Evolutionary conservation across 2,888 invertebrate genomes (phyloP), one percentile per base, ranked within the genome.

Genomic region (Venusia cambrica): DNA sequence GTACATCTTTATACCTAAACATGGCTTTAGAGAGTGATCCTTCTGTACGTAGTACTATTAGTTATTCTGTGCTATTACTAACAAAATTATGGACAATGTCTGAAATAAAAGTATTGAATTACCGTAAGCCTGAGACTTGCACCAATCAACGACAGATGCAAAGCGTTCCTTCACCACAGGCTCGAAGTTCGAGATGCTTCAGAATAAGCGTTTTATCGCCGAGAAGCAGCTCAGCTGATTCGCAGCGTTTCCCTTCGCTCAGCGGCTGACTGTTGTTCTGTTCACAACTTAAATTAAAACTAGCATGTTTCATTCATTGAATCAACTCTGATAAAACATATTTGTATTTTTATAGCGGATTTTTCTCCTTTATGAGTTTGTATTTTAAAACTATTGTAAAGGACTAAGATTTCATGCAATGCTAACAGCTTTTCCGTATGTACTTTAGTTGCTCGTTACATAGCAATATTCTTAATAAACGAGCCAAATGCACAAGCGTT

Each of bases 181-280:
- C 40, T 60, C 47, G 43, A 61, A 72, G 64, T 73, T 68, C 54
- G 49, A 62, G 67, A 60, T 59, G 60, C 60, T 59, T 61, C 63
- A 62, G 62, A 74, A 73, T 84, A 81, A 84, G 84, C 81, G 75
- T 76, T 84, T 83, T 84, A 85, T 85, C 84, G 74, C 57, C 53
- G 51, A 60, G 57, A 56, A 49, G 58, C 84, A 85, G 76, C 62
- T 62, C 57, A 56, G 62, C 56, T 42, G 50, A 45, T 41, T 42
- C 30, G 26, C 30, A 27, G 20, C 33, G 36, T 38, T 38, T 32
- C 45, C 32, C 45, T 36, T 45, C 33, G 33, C 44, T 40, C 45
- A 38, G 20, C n/a, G n/a, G n/a, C n/a, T n/a, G n/a, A n/a, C n/a
- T 35, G 39, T 32, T 38, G 38, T 39, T 30, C 21, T 18, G 22